Base-by-base conservation (phyloP, 92 coral and sea anemone species). In the Montipora capitata region DNA sequence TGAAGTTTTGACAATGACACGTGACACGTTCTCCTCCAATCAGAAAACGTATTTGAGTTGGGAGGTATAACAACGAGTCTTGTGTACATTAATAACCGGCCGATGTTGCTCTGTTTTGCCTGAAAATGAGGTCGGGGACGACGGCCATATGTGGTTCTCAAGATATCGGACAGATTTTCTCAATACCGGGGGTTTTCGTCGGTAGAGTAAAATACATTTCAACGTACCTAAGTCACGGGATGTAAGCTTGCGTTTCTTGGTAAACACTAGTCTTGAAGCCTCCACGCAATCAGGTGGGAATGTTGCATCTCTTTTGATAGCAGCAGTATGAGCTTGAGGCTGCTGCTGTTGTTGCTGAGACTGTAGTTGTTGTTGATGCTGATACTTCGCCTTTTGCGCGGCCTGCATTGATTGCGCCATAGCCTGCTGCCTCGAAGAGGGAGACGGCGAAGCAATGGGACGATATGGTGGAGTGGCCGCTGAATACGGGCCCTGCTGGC, bases 201-300 rank as follows among this genome's bases (percentile, higher is more conserved):
- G 52, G 52, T 27, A 48, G 7, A 48, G 52, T 9, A 48, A 61
- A n/a, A n/a, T 15, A 51, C 8, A 81, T 3, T 18, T 42, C 14
- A 81, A 58, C 96, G 35, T 76, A 98, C 99, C 99, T 40, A 98
- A 64, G 78, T 98, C 99, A 67, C 98, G 80, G 5, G 99, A 96
- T 6, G 98, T 98, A 18, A 98, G 90, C 68, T 96, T 94, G 45
- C 99, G 84, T 68, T 96, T 98, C 91, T 96, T 98, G 13, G 98
- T 96, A 35, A 94, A 96, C 4, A 94, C 93, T 12, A 98, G 98
- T 40, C 90, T 87, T 4, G 99, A 94, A 38, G 94, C 77, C 84
- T 98, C 99, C 0, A 98, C 94, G 40, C 95, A 91, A 49, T 93
- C 98, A 2, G 90, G 39, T 13, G 99, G 98, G 78, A 98, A 98